phyloP scores from a whole-genome alignment of 2,113 vertebrate genomes.

The Petrocephalus microphthalmus region DNA sequence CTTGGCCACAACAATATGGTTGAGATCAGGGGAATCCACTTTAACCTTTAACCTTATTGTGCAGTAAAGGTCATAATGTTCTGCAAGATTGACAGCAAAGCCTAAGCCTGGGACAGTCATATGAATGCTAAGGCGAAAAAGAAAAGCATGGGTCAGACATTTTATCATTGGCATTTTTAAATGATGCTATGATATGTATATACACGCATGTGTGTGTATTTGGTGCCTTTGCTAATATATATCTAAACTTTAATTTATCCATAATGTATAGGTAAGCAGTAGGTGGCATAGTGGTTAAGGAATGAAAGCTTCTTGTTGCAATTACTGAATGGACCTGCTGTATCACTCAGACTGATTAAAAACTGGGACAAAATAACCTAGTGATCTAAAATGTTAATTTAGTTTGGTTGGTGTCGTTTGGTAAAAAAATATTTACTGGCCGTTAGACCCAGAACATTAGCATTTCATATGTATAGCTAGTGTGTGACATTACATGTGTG shows the following conservation, averaged over 20 bases:
- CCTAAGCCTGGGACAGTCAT: constrained; percentile 40
- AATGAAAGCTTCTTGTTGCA: not conserved
- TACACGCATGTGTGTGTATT: not conserved
- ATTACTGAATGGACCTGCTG: not conserved
- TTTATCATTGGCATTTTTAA: not conserved
- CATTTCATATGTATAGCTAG: not conserved
- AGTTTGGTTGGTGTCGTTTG: not conserved
- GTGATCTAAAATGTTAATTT: not conserved
- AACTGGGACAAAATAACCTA: not conserved
- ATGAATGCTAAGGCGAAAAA: constrained; percentile 35
- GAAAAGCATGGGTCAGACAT: constrained; percentile 35
- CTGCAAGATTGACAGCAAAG: constrained; percentile 68
- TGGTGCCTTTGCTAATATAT: not conserved
- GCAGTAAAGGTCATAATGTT: constrained; percentile 57
- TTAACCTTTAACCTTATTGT: constrained; percentile 63
- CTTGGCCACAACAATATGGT: constrained; percentile 62
- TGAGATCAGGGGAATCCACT: constrained; percentile 67
- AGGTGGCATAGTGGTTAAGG: not conserved
- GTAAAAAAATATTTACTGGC: not conserved
- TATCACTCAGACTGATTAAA: not conserved
- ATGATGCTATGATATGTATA: not conserved
- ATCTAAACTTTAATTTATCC: not conserved
- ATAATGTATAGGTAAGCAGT: not conserved
- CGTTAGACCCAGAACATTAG: not conserved
- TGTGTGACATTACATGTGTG: not conserved